Percentiles rank a stretch among this genome's conserved stretches.
These are phyloP conservation scores for Ladona fulva DNA, from an alignment of 1,140 invertebrate species.

Conservation along the genomic window DNA sequence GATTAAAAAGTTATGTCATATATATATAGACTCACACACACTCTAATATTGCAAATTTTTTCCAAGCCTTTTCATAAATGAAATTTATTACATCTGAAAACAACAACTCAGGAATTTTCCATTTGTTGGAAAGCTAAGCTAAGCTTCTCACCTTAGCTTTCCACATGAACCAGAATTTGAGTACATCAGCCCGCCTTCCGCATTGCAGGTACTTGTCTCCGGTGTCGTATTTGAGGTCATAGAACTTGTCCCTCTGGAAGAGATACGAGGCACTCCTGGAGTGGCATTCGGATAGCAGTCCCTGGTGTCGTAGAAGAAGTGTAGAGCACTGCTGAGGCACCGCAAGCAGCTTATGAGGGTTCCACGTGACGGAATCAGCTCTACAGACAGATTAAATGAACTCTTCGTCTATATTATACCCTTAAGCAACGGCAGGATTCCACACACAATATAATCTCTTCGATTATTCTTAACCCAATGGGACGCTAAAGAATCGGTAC, in stretches of 20 bases:
- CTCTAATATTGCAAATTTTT: neutral
- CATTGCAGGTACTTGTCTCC: slow-evolving; percentile 61
- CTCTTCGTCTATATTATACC: neutral
- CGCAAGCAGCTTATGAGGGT: slow-evolving; percentile 58
- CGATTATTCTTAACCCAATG: too few relatives aligned
- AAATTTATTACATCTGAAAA: too few relatives aligned
- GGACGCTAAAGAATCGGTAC: too few relatives aligned
- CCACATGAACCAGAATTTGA: slow-evolving; percentile 65
- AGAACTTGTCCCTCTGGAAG: slow-evolving; percentile 58
- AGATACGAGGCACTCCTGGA: slow-evolving; percentile 48
- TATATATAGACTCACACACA: too few relatives aligned
- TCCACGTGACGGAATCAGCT: slow-evolving; percentile 57
- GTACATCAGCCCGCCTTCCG: slow-evolving; percentile 55
- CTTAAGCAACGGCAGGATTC: too few relatives aligned
- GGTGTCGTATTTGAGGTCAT: slow-evolving; percentile 51
- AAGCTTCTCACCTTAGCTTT: slow-evolving; percentile 38
- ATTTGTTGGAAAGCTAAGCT: too few relatives aligned
- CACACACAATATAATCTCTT: too few relatives aligned
- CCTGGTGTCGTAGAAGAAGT: slow-evolving; percentile 39
- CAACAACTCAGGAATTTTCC: too few relatives aligned
- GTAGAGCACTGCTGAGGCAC: slow-evolving; percentile 55
- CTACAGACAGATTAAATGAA: slow-evolving; percentile 28
- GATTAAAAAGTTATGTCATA: too few relatives aligned
- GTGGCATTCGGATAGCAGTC: slow-evolving; percentile 42
- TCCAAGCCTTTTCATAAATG: neutral